These are phyloP conservation scores for Galaxea fascicularis DNA, from an alignment of 92 coral and sea anemone genomes.

Conservation along the genomic window DNA sequence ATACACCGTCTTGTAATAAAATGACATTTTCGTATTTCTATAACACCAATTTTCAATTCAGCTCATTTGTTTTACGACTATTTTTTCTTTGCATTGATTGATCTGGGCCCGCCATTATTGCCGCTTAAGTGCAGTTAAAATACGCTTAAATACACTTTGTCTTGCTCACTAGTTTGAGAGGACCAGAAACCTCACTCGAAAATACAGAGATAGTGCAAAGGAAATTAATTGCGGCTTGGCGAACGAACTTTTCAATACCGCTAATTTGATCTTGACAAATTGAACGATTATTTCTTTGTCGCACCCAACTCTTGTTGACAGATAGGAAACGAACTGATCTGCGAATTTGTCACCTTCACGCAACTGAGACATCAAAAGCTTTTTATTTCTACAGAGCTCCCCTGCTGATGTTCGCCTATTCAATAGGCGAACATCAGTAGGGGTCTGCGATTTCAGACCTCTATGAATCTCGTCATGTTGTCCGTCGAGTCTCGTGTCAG, in stretches of 20 bases:
- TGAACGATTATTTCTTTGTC: slow-evolving; percentile 17
- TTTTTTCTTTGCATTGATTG: neutral
- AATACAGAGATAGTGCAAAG: neutral
- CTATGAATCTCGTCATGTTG: slow-evolving; percentile 26
- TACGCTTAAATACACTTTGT: neutral
- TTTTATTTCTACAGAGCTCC: slow-evolving; percentile 28
- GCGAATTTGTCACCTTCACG: slow-evolving; percentile 19
- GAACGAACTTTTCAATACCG: slow-evolving; percentile 3
- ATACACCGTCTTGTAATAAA: neutral
- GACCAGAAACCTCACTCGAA: too few relatives aligned
- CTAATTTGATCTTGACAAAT: slow-evolving; percentile 6
- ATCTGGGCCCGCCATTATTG: neutral
- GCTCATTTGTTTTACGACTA: neutral
- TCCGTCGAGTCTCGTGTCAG: too few relatives aligned
- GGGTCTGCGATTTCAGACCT: slow-evolving; percentile 40
- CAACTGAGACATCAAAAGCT: slow-evolving; percentile 9
- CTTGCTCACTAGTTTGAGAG: neutral
- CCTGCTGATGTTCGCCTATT: slow-evolving; percentile 49
- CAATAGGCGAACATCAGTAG: slow-evolving; percentile 53
- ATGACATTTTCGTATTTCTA: neutral
- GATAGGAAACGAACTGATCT: neutral
- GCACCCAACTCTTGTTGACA: slow-evolving; percentile 10
- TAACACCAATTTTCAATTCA: neutral
- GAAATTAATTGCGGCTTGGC: slow-evolving; percentile 1
- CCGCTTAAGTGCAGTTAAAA: slow-evolving; percentile 1